Conservation (phyloP, 2,888 invertebrate genomes). For the Strigamia maritima region DNA sequence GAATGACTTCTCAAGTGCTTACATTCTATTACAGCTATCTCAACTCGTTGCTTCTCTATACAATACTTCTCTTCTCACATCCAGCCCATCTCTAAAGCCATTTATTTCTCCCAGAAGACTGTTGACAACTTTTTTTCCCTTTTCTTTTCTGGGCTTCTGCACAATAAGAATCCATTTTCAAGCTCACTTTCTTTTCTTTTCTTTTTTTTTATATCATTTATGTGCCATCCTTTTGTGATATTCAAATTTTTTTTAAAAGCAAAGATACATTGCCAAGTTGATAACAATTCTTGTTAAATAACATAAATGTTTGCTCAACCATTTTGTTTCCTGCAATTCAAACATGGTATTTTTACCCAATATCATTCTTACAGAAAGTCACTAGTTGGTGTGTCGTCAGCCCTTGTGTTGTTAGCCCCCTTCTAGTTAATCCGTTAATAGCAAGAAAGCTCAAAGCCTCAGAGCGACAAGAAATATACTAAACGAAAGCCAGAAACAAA, state of each 20-base stretch:
- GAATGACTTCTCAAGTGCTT: not conserved
- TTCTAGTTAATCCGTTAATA: no score
- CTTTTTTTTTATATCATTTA: not conserved
- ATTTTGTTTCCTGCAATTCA: no score
- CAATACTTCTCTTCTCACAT: not conserved
- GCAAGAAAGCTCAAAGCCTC: no score
- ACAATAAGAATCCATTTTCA: not conserved
- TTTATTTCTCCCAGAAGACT: not conserved
- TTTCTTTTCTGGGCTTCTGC: not conserved
- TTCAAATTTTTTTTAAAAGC: not conserved
- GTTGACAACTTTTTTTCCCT: not conserved
- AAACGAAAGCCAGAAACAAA: no score
- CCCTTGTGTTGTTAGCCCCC: no score
- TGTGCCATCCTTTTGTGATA: not conserved
- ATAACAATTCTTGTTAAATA: not conserved
- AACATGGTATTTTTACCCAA: no score
- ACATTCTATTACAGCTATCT: not conserved
- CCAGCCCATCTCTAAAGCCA: not conserved
- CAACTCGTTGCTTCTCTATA: not conserved
- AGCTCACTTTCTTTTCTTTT: not conserved
- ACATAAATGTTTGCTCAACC: not conserved
- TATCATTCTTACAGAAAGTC: no score
- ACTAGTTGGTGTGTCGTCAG: no score
- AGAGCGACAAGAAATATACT: no score
- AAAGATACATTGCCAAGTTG: not conserved